These are phyloP conservation scores for Euwallacea similis DNA, from an alignment of 1,140 invertebrate genomes.

Conservation along the genomic window DNA sequence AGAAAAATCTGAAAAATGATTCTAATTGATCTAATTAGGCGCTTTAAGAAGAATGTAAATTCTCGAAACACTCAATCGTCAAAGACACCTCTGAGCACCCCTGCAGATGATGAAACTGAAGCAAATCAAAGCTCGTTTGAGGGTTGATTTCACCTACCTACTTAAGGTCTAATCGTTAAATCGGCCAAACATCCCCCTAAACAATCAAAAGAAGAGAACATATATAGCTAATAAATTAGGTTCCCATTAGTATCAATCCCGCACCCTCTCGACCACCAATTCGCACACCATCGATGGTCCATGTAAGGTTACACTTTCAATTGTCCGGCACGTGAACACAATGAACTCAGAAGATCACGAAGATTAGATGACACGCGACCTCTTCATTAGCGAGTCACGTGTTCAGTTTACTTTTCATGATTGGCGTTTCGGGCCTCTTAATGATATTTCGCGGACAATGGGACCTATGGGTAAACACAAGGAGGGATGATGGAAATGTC, in stretches of 20 bases:
- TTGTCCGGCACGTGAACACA: conserved; percentile 44
- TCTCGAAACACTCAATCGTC: too few relatives aligned
- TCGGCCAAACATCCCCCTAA: conserved; percentile 9
- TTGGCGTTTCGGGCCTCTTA: conserved; percentile 35
- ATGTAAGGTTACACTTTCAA: conserved; percentile 48
- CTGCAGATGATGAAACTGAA: too few relatives aligned
- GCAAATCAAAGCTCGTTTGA: too few relatives aligned
- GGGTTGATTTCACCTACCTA: too few relatives aligned
- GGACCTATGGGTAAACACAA: conserved; percentile 9
- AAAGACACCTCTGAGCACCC: too few relatives aligned
- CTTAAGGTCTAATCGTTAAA: conserved; percentile 6
- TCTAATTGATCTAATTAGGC: too few relatives aligned
- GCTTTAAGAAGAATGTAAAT: too few relatives aligned
- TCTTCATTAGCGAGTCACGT: conserved; percentile 48
- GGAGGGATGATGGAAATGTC: neutral
- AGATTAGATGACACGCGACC: conserved; percentile 46
- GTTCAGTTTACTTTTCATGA: conserved; percentile 41
- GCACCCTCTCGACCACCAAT: conserved; percentile 29
- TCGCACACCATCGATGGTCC: conserved; percentile 25
- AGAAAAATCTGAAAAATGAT: too few relatives aligned
- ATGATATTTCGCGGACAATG: conserved; percentile 26
- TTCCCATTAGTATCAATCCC: conserved; percentile 24
- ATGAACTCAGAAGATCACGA: conserved; percentile 45
- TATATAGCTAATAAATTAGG: conserved; percentile 29
- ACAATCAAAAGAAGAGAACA: neutral